phyloP scores from a whole-genome alignment of 2,113 vertebrate genomes.

The Passer domesticus region DNA sequence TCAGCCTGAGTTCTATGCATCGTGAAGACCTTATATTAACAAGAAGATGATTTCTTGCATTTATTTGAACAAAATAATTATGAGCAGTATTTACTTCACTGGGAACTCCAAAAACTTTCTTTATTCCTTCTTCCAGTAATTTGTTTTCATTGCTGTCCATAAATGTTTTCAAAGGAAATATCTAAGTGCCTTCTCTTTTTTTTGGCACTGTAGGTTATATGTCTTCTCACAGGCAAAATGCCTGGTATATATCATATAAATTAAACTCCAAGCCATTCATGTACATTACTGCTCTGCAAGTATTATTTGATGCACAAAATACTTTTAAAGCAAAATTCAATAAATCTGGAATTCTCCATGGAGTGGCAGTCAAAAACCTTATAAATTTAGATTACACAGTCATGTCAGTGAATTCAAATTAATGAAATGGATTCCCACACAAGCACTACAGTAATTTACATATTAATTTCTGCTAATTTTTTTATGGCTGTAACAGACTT shows the following conservation, averaged over 20 bases:
- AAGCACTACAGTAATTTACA: slow-evolving; percentile 77
- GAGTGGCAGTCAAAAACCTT: slow-evolving; percentile 71
- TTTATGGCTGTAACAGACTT: slow-evolving; percentile 77
- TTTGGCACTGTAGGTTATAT: not conserved
- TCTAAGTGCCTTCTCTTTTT: not conserved
- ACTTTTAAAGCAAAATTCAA: slow-evolving; percentile 68
- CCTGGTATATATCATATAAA: not conserved
- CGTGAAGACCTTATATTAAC: not conserved
- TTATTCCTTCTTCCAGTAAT: not conserved
- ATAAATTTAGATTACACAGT: slow-evolving; percentile 80
- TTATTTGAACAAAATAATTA: not conserved
- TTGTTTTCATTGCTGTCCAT: not conserved
- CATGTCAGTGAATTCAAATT: slow-evolving; percentile 79
- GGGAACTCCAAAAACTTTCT: not conserved
- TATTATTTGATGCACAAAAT: slow-evolving; percentile 37
- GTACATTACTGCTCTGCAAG: not conserved
- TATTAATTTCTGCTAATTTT: slow-evolving; percentile 81
- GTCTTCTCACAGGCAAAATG: not conserved
- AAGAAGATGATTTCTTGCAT: not conserved
- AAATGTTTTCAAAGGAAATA: slow-evolving; percentile 28
- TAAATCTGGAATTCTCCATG: slow-evolving; percentile 72
- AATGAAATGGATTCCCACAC: slow-evolving; percentile 78
- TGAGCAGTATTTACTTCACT: not conserved
- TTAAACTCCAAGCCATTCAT: not conserved
- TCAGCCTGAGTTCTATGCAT: not conserved